These are phyloP conservation scores for Spheniscus humboldti DNA, from an alignment of 2,797 vertebrate species.

Conservation along the genomic window DNA sequence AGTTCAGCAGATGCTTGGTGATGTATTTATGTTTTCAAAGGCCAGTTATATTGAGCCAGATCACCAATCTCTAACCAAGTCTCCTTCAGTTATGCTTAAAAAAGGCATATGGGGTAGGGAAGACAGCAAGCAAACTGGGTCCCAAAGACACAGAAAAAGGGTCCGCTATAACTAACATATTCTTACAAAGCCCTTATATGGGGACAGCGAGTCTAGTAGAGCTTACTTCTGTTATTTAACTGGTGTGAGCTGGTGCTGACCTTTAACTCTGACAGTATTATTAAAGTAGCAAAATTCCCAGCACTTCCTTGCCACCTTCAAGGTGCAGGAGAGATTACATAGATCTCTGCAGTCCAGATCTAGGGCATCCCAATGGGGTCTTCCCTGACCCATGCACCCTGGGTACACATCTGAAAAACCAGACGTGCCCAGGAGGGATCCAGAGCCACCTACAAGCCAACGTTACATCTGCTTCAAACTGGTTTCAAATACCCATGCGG, in stretches of 20 bases:
- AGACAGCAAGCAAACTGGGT: neutral
- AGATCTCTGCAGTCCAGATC: neutral
- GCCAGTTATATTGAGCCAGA: neutral
- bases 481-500: fast-evolving
- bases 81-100: neutral
- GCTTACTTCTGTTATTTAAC: neutral
- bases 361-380: neutral
- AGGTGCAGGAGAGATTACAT: neutral
- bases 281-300: neutral
- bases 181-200: neutral
- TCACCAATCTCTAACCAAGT: neutral
- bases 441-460: neutral
- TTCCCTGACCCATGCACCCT: neutral
- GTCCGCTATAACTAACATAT: neutral
- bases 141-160: neutral
- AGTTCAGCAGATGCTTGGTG: neutral
- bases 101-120: neutral
- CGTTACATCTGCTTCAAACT: neutral
- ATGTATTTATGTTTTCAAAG: neutral
- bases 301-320: neutral
- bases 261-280: neutral
- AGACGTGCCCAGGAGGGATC: neutral
- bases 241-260: neutral
- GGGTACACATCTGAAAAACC: neutral
- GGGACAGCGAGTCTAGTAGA: neutral